Evolutionary conservation across 1,140 invertebrate genomes (phyloP).

Genomic region (Euwallacea similis): DNA sequence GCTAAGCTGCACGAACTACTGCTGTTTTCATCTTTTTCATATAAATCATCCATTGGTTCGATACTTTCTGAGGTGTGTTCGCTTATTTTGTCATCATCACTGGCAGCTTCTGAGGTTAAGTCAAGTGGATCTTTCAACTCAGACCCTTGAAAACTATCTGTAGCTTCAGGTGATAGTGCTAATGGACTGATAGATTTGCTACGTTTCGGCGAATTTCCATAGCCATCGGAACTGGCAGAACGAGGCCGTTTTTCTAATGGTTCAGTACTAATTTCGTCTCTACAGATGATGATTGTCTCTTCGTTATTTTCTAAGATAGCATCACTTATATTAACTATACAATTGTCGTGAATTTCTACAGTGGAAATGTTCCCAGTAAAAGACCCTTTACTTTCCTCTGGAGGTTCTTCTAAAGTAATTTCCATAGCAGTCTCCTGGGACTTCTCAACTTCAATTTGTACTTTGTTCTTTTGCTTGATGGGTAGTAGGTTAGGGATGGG

Average conservation of each 20-base stretch:
- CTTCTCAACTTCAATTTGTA: constrained; percentile 42
- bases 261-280: constrained; percentile 41
- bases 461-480: constrained; percentile 46
- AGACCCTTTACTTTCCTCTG: constrained; percentile 30
- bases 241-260: constrained; percentile 45
- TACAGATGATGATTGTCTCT: constrained; percentile 54
- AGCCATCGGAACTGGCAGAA: constrained; percentile 42
- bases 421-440: constrained; percentile 35
- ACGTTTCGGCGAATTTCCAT: constrained; percentile 46
- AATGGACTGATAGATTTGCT: constrained; percentile 44
- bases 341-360: constrained; percentile 49
- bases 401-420: constrained; percentile 18
- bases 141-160: constrained; percentile 23
- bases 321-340: constrained; percentile 53
- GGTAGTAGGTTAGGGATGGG: constrained; percentile 52
- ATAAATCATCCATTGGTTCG: constrained; percentile 35
- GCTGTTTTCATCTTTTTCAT: constrained; percentile 44
- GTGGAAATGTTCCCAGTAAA: constrained; percentile 39
- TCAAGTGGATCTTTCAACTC: constrained; percentile 38
- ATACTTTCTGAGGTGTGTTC: constrained; percentile 36
- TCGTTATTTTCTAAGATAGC: constrained; percentile 49
- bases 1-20: constrained; percentile 39
- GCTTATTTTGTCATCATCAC: constrained; percentile 42
- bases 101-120: constrained; percentile 29
- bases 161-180: constrained; percentile 28